These are phyloP conservation scores for Parnassius mnemosyne DNA, from an alignment of 2,888 invertebrate genomes.

Conservation along the genomic window DNA sequence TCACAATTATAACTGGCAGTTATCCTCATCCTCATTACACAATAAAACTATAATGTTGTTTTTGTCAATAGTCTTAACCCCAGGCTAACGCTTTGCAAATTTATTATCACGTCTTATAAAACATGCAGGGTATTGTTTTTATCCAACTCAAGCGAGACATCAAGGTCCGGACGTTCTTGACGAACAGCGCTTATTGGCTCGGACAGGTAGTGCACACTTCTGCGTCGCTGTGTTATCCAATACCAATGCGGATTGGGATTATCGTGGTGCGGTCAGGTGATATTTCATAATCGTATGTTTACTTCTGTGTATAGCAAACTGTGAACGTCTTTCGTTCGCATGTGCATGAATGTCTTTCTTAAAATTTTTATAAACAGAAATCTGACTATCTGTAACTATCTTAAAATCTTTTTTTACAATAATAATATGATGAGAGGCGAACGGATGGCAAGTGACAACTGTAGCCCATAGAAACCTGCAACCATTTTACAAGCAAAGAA, in stretches of 20 bases:
- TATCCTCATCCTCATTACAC: neutral
- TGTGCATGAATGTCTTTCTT: neutral
- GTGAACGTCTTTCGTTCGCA: neutral
- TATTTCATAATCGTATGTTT: neutral
- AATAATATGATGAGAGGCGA: too few species aligned
- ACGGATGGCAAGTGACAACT: too few species aligned
- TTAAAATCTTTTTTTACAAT: too few species aligned
- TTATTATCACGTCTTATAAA: neutral
- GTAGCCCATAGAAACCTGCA: too few species aligned
- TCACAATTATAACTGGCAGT: neutral
- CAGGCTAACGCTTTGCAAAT: neutral
- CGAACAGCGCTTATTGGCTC: neutral
- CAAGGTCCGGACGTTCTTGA: neutral
- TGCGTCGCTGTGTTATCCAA: neutral
- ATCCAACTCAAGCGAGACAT: slow-evolving; percentile 6
- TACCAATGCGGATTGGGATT: neutral
- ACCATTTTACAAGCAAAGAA: too few species aligned
- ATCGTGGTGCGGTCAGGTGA: neutral
- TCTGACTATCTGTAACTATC: too few species aligned
- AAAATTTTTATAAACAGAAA: too few species aligned
- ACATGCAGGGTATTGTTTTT: slow-evolving; percentile 6
- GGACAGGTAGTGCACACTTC: neutral
- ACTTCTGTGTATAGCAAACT: neutral
- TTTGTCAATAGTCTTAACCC: neutral
- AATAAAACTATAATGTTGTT: neutral